Evolutionary conservation across 2,888 invertebrate genomes (phyloP).

Genomic region (Willowsia nigromaculata): DNA sequence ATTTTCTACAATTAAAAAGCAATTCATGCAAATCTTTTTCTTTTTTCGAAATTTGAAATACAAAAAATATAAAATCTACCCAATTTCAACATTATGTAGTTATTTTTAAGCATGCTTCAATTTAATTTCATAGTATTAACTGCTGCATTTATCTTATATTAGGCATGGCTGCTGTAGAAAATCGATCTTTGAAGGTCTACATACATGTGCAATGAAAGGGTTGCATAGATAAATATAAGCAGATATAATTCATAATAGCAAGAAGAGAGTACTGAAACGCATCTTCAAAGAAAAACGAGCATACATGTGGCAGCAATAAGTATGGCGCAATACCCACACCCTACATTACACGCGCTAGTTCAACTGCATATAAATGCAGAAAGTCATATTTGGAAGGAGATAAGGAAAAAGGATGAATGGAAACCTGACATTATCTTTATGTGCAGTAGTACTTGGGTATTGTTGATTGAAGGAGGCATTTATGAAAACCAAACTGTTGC

Average conservation of each 20-base stretch:
- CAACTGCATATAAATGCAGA: constrained; percentile 2
- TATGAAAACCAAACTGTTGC: background rate
- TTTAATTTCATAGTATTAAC: no score
- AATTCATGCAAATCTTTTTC: background rate
- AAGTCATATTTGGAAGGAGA: background rate
- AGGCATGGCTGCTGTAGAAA: no score
- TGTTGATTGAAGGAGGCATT: background rate
- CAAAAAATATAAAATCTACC: no score
- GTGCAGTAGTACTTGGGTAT: background rate
- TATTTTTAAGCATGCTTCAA: no score
- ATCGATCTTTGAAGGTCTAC: no score
- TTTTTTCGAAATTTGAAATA: background rate
- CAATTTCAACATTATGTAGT: no score
- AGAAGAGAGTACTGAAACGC: no score
- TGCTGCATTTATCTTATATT: no score
- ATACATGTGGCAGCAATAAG: background rate
- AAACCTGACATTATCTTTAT: background rate
- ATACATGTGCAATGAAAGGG: no score
- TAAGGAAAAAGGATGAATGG: background rate
- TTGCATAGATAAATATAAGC: no score
- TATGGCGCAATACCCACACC: background rate
- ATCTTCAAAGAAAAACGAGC: no score
- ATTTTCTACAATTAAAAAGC: background rate
- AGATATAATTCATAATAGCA: no score
- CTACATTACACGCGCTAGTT: background rate